Evolutionary conservation across 2,888 invertebrate genomes (phyloP).

Genomic region (Agrotis clavis): DNA sequence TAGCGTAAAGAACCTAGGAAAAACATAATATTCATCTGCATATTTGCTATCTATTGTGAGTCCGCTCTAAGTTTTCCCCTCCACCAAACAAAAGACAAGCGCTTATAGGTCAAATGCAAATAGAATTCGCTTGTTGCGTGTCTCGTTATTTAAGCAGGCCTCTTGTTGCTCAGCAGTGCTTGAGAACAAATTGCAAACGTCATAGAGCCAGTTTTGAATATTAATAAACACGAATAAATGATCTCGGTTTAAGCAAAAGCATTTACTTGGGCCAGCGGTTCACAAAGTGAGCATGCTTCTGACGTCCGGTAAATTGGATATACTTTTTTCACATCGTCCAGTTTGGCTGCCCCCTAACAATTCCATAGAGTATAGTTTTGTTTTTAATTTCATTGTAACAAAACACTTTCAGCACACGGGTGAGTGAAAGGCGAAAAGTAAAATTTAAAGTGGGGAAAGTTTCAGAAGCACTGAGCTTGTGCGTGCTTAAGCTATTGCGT

Average conservation of each 20-base stretch:
- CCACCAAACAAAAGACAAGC: conserved; percentile 75
- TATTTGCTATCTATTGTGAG: conserved; percentile 32
- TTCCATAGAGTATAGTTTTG: conserved; percentile 38
- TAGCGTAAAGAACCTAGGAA: conserved; percentile 4
- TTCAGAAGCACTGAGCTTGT: conserved; percentile 85
- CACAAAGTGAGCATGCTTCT: conserved; percentile 75
- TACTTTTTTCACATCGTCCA: conserved; percentile 65
- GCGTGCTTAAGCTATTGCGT: conserved; percentile 88
- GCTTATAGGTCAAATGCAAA: conserved; percentile 88
- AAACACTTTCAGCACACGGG: conserved; percentile 51
- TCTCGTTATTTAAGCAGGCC: conserved; percentile 77
- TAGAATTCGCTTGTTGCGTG: conserved; percentile 86
- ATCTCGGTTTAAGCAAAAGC: conserved; percentile 75
- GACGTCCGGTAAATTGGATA: conserved; percentile 75
- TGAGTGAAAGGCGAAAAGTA: conserved; percentile 65
- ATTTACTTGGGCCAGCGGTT: conserved; percentile 74
- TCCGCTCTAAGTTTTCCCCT: conserved; percentile 53
- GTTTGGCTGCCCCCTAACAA: conserved; percentile 44
- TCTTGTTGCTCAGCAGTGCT: conserved; percentile 79
- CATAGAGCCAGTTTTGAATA: conserved; percentile 85
- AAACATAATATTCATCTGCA: conserved; percentile 33
- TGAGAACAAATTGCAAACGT: conserved; percentile 85
- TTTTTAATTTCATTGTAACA: conserved; percentile 53
- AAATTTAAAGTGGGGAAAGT: conserved; percentile 78
- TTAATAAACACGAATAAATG: conserved; percentile 85